Evolutionary conservation across 1,140 invertebrate species (phyloP), one percentile per base, ranked within the genome.

Genomic region (Bemisia tabaci): DNA sequence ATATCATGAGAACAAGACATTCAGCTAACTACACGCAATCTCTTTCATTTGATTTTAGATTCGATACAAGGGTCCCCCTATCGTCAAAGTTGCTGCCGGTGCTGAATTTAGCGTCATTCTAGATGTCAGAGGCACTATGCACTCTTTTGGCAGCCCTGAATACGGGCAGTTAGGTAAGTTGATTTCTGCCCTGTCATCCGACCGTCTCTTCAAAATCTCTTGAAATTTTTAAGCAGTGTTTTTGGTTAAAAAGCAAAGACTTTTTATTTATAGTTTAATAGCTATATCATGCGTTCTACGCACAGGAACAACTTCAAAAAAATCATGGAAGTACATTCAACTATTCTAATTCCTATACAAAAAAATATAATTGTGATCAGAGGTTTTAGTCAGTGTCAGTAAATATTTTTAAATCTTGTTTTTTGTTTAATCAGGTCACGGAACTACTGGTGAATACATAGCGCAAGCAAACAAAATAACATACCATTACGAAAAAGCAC

Each of bases 381-480:
- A 48, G 33, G 17, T 9, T 9, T 9, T 48, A 48, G 33, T 5
- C 5, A 48, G 17, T 17, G 5, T 17, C 5, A 17, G 17, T 48
- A 48, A 48, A 48, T 48, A 48, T 48, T 9, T 9, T 9, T 48
- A 48, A 9, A 48, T 48, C 5, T 62, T 67, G 39, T n/a, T 66
- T 33, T 61, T 69, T 27, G 26, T 68, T 74, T 74, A n/a, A n/a
- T 11, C 73, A 87, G 90, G 92, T 63, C 92, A 96, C 76, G 95
- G 95, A 72, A 91, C 91, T 5, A 93, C 95, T 78, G 93, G 92
- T 23, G 92, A 94, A 77, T 96, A 92, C 73, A 94, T 97, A 76
- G 86, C 94, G 59, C 92, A 89, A 21, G 88, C 85, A 68, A 94
- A 87, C 26, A 96, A 94, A 74, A 79, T 96, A 70, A 87, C 87